Evolutionary conservation across 2,888 invertebrate species (phyloP).

Genomic region (Dolichopus griseipennis): DNA sequence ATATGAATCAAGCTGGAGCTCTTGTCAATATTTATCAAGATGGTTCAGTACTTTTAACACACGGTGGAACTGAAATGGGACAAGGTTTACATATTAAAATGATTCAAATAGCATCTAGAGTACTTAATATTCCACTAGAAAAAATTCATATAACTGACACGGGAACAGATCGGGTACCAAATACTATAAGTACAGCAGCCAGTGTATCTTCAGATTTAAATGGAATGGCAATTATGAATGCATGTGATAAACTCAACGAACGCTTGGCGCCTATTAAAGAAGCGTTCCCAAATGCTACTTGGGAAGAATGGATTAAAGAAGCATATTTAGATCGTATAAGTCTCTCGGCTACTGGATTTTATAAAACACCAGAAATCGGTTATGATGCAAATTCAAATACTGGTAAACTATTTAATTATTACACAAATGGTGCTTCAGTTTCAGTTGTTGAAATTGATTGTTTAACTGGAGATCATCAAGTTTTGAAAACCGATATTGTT

Average conservation of each 20-base stretch:
- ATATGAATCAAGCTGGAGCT: constrained; percentile 80
- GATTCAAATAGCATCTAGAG: constrained; percentile 78
- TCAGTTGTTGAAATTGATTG: constrained; percentile 90
- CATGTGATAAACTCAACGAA: constrained; percentile 64
- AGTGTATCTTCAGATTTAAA: constrained; percentile 83
- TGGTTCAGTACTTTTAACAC: constrained; percentile 79
- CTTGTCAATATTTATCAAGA: constrained; percentile 78
- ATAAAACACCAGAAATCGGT: constrained; percentile 65
- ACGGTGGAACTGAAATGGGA: constrained; percentile 96
- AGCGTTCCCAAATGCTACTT: constrained; percentile 64
- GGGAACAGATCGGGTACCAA: constrained; percentile 83
- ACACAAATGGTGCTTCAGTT: constrained; percentile 75
- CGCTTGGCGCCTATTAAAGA: constrained; percentile 66
- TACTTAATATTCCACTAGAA: constrained; percentile 58
- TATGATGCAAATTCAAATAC: constrained; percentile 60
- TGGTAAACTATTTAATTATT: constrained; percentile 74
- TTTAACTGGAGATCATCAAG: constrained; percentile 86
- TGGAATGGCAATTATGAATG: constrained; percentile 81
- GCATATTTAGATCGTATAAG: constrained; percentile 72
- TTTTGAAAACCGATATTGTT: constrained; percentile 82
- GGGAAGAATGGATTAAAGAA: constrained; percentile 73
- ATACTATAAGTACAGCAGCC: constrained; percentile 82
- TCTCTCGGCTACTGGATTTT: constrained; percentile 75
- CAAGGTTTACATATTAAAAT: constrained; percentile 95
- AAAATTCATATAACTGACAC: constrained; percentile 77